Evolutionary conservation across 2,888 invertebrate genomes (phyloP).

Genomic region (Ypsolopha scabrella): DNA sequence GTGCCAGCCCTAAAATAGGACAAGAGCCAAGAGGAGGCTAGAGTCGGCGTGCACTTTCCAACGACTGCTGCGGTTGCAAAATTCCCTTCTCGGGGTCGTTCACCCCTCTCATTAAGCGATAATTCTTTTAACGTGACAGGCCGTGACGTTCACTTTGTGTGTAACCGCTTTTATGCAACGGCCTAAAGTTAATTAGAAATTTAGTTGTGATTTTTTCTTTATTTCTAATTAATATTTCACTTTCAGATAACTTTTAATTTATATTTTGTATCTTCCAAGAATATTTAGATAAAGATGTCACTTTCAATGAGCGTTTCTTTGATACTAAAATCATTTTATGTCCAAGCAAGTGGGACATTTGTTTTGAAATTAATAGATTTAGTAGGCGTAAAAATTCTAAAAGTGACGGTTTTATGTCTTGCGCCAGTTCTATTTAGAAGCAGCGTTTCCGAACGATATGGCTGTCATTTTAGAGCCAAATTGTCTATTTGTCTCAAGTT

Average conservation of each 20-base stretch:
- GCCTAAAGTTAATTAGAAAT: neutral
- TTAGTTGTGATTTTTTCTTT: no score
- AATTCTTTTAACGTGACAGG: conserved; percentile 25
- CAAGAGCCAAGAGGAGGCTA: conserved; percentile 14
- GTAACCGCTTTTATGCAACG: neutral
- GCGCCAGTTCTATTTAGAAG: conserved; percentile 23
- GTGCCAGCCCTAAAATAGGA: conserved; percentile 10
- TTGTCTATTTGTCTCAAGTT: conserved; percentile 10
- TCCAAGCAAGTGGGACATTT: neutral
- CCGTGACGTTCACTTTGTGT: conserved; percentile 8
- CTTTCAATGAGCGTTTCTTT: no score
- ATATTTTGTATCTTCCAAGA: no score
- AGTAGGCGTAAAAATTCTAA: conserved; percentile 12
- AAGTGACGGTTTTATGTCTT: conserved; percentile 16
- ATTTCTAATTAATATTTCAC: no score
- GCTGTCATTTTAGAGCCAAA: conserved; percentile 32
- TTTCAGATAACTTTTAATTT: no score
- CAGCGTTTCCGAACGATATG: conserved; percentile 19
- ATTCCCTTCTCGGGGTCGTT: conserved; percentile 34
- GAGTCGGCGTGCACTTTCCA: conserved; percentile 5
- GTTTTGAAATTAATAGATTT: neutral
- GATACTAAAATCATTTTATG: no score
- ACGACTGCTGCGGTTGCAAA: conserved; percentile 36
- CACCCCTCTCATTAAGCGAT: conserved; percentile 40
- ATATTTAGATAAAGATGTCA: no score